These are phyloP conservation scores for Lasiurus cinereus DNA, from an alignment of 2,113 vertebrate species.

Conservation along the genomic window DNA sequence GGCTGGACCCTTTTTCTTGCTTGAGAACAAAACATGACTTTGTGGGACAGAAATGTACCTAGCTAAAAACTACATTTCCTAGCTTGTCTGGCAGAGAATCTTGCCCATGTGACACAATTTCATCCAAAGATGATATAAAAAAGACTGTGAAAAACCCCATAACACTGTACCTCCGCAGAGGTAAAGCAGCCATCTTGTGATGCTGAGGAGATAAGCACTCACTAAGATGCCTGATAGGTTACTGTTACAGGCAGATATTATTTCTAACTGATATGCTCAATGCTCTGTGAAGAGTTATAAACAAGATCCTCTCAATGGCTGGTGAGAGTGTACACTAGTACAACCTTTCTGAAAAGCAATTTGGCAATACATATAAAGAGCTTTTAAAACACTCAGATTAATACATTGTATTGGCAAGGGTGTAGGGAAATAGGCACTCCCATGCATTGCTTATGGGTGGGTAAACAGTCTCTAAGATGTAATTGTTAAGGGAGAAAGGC, in stretches of 20 bases:
- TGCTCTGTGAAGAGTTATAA: not conserved
- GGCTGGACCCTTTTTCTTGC: not conserved
- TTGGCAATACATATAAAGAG: conserved; percentile 27
- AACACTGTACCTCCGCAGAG: not conserved
- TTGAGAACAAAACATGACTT: not conserved
- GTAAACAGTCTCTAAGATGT: conserved; percentile 32
- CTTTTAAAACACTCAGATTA: conserved; percentile 53
- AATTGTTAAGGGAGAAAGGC: conserved; percentile 59
- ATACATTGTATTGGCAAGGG: not conserved
- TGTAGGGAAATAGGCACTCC: not conserved
- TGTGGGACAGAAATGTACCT: not conserved
- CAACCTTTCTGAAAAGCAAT: conserved; percentile 25
- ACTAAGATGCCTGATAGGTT: conserved; percentile 5
- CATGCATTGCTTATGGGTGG: not conserved
- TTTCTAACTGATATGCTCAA: conserved; percentile 34
- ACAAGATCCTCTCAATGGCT: conserved; percentile 31
- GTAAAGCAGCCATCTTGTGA: not conserved
- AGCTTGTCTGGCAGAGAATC: not conserved
- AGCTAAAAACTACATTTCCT: conserved; percentile 21
- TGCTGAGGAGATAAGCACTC: not conserved
- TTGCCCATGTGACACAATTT: not conserved
- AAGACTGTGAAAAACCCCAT: no score
- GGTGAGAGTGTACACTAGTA: conserved; percentile 7
- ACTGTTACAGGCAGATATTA: not conserved
- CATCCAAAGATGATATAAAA: no score